Evolutionary conservation across 2,888 invertebrate species (phyloP).

Genomic region (Exephanes ischioxanthus): DNA sequence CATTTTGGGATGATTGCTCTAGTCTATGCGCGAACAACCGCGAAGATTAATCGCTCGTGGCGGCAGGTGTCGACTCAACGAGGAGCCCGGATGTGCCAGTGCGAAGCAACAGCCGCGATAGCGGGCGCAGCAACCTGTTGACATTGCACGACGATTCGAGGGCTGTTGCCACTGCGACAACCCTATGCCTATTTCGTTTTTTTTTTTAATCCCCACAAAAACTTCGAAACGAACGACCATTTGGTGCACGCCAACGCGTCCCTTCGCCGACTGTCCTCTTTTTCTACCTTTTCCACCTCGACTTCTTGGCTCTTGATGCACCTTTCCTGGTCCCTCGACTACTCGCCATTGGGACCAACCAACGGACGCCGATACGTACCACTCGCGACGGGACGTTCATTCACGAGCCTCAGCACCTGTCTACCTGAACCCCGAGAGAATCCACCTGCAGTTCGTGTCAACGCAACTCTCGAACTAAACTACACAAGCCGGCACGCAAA

Average conservation of each 20-base stretch:
- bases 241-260: slow-evolving; percentile 35
- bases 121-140: slow-evolving; percentile 60
- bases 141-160: slow-evolving; percentile 48
- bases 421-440: slow-evolving; percentile 75
- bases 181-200: slow-evolving; percentile 27
- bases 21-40: slow-evolving; percentile 50
- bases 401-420: slow-evolving; percentile 76
- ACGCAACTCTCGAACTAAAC: slow-evolving; percentile 5
- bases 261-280: slow-evolving; percentile 15
- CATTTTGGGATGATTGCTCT: slow-evolving; percentile 30
- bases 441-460: neutral
- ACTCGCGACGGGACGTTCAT: slow-evolving; percentile 63
- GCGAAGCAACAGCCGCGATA: neutral
- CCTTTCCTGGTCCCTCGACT: slow-evolving; percentile 15
- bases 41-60: slow-evolving; percentile 60
- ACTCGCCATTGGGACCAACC: slow-evolving; percentile 26
- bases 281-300: neutral
- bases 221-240: slow-evolving; percentile 51
- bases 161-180: slow-evolving; percentile 28
- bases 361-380: slow-evolving; percentile 53
- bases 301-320: slow-evolving; percentile 37
- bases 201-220: slow-evolving; percentile 25
- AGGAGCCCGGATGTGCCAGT: slow-evolving; percentile 39
- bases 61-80: slow-evolving; percentile 53
- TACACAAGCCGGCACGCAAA: neutral